Conservation (phyloP, 2,888 invertebrate species). For the Horisme vitalbata region DNA sequence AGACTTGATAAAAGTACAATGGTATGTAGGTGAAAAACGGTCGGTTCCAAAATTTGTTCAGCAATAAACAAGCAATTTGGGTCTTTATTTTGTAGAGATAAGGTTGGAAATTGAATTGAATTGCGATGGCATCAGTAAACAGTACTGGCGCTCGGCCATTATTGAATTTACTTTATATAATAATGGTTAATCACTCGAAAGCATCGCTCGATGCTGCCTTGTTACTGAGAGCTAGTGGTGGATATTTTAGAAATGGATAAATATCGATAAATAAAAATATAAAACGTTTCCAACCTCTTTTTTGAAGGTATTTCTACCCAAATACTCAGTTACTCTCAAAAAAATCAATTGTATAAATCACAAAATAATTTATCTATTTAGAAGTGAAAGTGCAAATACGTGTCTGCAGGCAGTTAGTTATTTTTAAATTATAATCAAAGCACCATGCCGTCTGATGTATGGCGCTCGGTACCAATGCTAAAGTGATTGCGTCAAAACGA, state of each 20-base stretch:
- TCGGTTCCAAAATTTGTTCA: conserved; percentile 36
- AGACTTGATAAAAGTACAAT: conserved; percentile 28
- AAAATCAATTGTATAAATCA: not conserved
- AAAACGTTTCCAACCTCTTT: not conserved
- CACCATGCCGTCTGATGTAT: too few relatives aligned
- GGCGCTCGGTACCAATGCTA: too few relatives aligned
- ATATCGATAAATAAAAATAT: conserved; percentile 29
- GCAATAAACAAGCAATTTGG: conserved; percentile 37
- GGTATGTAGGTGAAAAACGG: conserved; percentile 13
- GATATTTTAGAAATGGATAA: not conserved
- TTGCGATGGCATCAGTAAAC: conserved; percentile 62
- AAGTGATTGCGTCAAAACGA: too few relatives aligned
- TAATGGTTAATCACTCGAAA: conserved; percentile 80
- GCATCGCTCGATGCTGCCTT: conserved; percentile 75
- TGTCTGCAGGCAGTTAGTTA: too few relatives aligned
- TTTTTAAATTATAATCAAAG: too few relatives aligned
- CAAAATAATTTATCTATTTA: too few relatives aligned
- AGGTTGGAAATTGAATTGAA: conserved; percentile 37
- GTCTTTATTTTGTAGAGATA: conserved; percentile 37
- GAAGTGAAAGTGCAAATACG: too few relatives aligned
- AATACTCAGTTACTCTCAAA: not conserved
- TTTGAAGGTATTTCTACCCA: not conserved
- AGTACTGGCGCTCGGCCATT: conserved; percentile 74
- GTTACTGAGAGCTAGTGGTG: conserved; percentile 65
- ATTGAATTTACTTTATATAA: conserved; percentile 83